Evolutionary conservation across 1,140 invertebrate genomes (phyloP).

Genomic region (Achroia grisella): DNA sequence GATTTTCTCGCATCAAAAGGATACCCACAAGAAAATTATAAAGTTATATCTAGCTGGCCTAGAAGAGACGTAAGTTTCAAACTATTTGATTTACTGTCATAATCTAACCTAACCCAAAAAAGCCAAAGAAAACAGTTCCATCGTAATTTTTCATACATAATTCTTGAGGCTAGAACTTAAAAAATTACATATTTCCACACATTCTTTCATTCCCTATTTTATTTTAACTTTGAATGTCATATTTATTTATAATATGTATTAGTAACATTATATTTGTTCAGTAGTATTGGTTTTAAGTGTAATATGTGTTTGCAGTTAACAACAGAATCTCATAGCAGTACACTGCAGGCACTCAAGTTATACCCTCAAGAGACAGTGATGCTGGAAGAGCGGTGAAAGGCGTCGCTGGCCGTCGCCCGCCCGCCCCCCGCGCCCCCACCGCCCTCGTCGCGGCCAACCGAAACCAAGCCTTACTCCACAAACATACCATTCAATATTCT

Average conservation of each 20-base stretch:
- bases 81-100: too few species aligned
- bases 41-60: constrained; percentile 93
- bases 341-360: constrained; percentile 87
- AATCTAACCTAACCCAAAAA: too few species aligned
- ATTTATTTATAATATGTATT: too few species aligned
- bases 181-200: too few species aligned
- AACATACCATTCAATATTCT: not conserved
- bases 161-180: too few species aligned
- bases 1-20: constrained; percentile 91
- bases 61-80: constrained; percentile 87
- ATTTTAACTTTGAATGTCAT: too few species aligned
- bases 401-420: constrained; percentile 5
- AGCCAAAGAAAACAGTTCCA: too few species aligned
- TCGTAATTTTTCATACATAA: too few species aligned
- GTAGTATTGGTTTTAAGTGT: too few species aligned
- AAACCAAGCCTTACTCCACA: not conserved
- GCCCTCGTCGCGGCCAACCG: not conserved
- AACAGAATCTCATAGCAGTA: constrained; percentile 81
- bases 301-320: constrained; percentile 93
- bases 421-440: constrained; percentile 1
- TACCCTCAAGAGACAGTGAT: constrained; percentile 95
- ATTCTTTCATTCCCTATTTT: too few species aligned
- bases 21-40: constrained; percentile 90
- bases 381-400: constrained; percentile 88
- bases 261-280: too few species aligned